Percentiles rank a stretch among this genome's conserved stretches.
phyloP scores from a whole-genome alignment of 2,113 vertebrate genomes.

The Sula dactylatra region DNA sequence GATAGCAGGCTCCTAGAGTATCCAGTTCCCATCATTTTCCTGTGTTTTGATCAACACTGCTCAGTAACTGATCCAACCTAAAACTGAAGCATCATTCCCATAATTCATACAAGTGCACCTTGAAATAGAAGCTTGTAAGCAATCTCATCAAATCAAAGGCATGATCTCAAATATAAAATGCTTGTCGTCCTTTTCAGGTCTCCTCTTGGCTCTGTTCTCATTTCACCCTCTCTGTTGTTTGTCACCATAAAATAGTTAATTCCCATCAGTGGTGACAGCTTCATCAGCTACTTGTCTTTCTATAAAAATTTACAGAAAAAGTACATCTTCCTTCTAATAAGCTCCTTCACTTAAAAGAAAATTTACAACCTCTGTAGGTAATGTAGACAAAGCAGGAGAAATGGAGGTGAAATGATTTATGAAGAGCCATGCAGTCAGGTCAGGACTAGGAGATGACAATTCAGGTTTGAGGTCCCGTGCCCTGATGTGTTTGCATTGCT shows the following conservation, averaged over 20 bases:
- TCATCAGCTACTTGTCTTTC: conserved; percentile 8
- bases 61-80: neutral
- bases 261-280: neutral
- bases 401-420: neutral
- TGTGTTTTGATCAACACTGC: neutral
- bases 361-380: neutral
- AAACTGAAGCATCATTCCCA: neutral
- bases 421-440: neutral
- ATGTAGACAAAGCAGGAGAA: neutral
- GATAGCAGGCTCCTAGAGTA: neutral
- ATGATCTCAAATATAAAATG: neutral
- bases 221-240: neutral
- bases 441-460: neutral
- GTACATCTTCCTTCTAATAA: neutral
- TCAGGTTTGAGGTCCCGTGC: neutral
- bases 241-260: neutral
- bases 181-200: neutral
- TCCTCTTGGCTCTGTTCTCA: neutral
- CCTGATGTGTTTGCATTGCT: neutral
- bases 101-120: neutral
- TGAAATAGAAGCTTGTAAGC: neutral
- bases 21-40: neutral
- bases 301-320: neutral
- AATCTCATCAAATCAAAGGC: neutral
- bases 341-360: neutral